Conservation (phyloP, 2,888 invertebrate species). For the Leptinotarsa juncta region DNA sequence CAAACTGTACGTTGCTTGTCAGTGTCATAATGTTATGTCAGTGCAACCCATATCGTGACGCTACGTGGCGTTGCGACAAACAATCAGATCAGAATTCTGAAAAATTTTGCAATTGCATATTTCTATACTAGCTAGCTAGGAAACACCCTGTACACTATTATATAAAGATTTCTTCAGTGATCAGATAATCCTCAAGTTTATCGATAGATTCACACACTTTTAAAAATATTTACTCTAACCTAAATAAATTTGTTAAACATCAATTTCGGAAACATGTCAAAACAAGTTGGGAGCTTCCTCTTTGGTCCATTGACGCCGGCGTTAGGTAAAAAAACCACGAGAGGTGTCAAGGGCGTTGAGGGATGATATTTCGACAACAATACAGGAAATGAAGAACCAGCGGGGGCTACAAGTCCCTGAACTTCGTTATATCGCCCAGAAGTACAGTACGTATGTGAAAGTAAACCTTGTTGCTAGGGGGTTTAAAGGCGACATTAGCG, state of each 20-base stretch:
- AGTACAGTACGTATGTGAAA: neutral
- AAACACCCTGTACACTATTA: neutral
- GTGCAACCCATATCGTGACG: too few species aligned
- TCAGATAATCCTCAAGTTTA: neutral
- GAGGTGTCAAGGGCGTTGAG: slow-evolving; percentile 13
- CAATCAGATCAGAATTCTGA: too few species aligned
- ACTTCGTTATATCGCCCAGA: neutral
- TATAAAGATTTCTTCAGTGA: neutral
- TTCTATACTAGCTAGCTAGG: too few species aligned
- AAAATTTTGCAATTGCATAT: too few species aligned
- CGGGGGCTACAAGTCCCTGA: slow-evolving; percentile 21
- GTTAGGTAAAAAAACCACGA: slow-evolving; percentile 7
- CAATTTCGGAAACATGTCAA: slow-evolving; percentile 23
- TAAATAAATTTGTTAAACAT: slow-evolving; percentile 10
- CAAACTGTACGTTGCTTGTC: too few species aligned
- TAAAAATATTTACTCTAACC: neutral
- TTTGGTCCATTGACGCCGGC: slow-evolving; percentile 14
- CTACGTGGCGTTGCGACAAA: too few species aligned
- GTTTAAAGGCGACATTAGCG: neutral
- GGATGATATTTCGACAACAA: slow-evolving; percentile 15
- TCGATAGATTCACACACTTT: neutral
- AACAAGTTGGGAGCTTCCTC: slow-evolving; percentile 11
- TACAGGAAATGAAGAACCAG: slow-evolving; percentile 21
- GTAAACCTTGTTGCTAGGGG: neutral
- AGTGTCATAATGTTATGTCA: too few species aligned